A percentile compares a stretch with the other conserved stretches of the same genome.
Evolutionary conservation across 2,113 vertebrate genomes (phyloP).

Genomic region (Poecilia latipinna): DNA sequence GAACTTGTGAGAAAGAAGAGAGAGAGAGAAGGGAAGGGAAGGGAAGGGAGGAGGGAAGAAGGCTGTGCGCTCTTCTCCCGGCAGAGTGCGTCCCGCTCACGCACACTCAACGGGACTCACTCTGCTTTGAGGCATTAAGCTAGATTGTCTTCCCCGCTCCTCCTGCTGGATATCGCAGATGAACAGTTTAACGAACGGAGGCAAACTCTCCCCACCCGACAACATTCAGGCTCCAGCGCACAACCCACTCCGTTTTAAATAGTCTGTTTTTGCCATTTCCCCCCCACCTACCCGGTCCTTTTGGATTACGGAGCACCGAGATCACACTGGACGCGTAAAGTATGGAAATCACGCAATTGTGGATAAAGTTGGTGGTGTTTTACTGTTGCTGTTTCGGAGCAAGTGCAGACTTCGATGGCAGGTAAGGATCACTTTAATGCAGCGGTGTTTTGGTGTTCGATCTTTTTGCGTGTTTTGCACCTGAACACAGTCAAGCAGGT

Average conservation of each 20-base stretch:
- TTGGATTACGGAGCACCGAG: constrained; percentile 49
- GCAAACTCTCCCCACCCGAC: constrained; percentile 29
- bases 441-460: constrained; percentile 1
- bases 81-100: constrained; percentile 68
- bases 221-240: constrained; percentile 14
- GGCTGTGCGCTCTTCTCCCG: constrained; percentile 60
- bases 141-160: constrained; percentile 25
- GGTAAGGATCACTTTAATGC: constrained; percentile 76
- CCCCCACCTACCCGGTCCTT: neutral
- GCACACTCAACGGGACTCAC: constrained; percentile 26
- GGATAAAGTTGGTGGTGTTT: constrained; percentile 79
- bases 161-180: constrained; percentile 36
- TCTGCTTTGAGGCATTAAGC: constrained; percentile 33
- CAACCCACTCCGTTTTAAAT: constrained; percentile 2
- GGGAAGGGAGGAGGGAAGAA: constrained; percentile 2
- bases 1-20: constrained; percentile 45
- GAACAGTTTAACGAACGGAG: constrained; percentile 36
- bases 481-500: neutral
- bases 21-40: neutral
- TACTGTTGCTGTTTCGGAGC: constrained; percentile 79
- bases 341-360: constrained; percentile 75
- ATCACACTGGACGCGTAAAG: constrained; percentile 27
- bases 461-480: neutral
- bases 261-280: neutral
- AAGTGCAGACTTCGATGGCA: constrained; percentile 87